phyloP scores from a whole-genome alignment of 92 coral and sea anemone genomes.

The Porites divaricata region DNA sequence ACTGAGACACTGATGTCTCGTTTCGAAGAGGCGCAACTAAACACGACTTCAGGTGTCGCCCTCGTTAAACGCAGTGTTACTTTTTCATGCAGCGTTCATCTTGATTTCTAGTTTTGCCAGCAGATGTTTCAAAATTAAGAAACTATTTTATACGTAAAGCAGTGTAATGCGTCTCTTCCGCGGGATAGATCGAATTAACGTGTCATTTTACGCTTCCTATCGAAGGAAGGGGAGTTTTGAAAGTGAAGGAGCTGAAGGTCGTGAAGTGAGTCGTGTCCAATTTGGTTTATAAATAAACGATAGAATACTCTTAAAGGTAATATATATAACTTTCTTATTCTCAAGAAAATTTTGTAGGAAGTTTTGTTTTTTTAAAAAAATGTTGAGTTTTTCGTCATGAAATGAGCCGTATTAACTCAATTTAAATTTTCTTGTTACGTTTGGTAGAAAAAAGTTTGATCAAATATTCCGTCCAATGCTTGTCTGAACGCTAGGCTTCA shows the following conservation, averaged over 20 bases:
- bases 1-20: not conserved
- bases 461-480: not conserved
- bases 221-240: too few species aligned
- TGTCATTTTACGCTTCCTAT: too few species aligned
- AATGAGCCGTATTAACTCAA: slow-evolving; percentile 28
- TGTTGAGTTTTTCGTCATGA: slow-evolving; percentile 22
- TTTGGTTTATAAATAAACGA: not conserved
- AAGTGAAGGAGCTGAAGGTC: not conserved
- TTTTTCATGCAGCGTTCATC: not conserved
- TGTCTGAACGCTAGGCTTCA: not conserved
- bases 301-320: not conserved
- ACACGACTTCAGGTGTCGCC: not conserved
- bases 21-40: not conserved
- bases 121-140: too few species aligned
- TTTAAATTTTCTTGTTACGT: not conserved
- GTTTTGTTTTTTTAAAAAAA: not conserved
- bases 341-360: slow-evolving; percentile 5
- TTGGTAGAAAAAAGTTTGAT: not conserved
- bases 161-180: too few species aligned
- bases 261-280: not conserved
- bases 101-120: not conserved
- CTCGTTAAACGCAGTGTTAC: not conserved
- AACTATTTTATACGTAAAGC: too few species aligned
- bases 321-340: slow-evolving; percentile 3
- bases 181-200: too few species aligned